Percentiles rank a stretch among this genome's conserved stretches.
Evolutionary conservation across 2,888 invertebrate genomes (phyloP).

Genomic region (Chelonus formosanus): DNA sequence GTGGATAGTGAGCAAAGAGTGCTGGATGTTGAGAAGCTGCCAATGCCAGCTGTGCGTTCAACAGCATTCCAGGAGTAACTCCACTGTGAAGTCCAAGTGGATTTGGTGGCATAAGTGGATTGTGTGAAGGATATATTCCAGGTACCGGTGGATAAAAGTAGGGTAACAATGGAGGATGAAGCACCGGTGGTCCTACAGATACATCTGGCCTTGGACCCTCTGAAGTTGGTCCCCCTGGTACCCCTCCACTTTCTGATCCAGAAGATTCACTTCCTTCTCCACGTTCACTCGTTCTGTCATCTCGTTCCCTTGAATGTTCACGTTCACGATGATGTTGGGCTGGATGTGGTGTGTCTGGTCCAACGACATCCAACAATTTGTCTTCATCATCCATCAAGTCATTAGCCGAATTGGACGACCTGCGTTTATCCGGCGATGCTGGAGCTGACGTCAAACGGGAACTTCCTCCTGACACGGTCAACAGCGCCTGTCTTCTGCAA

Average conservation of each 20-base stretch:
- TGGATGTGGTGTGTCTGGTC: constrained; percentile 83
- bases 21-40: constrained; percentile 85
- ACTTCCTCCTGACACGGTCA: constrained; percentile 63
- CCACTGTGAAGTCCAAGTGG: constrained; percentile 74
- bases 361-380: constrained; percentile 86
- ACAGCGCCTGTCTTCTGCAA: constrained; percentile 66
- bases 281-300: constrained; percentile 60
- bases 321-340: constrained; percentile 62
- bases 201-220: constrained; percentile 87
- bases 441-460: constrained; percentile 60
- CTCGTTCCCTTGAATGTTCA: constrained; percentile 60
- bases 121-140: constrained; percentile 81
- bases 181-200: constrained; percentile 86
- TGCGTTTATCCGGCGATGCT: constrained; percentile 60
- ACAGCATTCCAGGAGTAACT: constrained; percentile 84
- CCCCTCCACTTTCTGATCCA: constrained; percentile 69
- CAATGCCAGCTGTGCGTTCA: constrained; percentile 88
- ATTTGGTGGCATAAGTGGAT: constrained; percentile 75
- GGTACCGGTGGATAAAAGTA: constrained; percentile 86
- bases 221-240: constrained; percentile 64
- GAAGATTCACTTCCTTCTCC: constrained; percentile 63
- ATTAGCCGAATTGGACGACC: constrained; percentile 60
- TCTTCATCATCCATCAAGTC: constrained; percentile 78
- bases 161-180: constrained; percentile 89
- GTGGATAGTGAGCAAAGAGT: constrained; percentile 74